Conservation (phyloP, 2,797 vertebrate species). For the Galagoides demidoff region DNA sequence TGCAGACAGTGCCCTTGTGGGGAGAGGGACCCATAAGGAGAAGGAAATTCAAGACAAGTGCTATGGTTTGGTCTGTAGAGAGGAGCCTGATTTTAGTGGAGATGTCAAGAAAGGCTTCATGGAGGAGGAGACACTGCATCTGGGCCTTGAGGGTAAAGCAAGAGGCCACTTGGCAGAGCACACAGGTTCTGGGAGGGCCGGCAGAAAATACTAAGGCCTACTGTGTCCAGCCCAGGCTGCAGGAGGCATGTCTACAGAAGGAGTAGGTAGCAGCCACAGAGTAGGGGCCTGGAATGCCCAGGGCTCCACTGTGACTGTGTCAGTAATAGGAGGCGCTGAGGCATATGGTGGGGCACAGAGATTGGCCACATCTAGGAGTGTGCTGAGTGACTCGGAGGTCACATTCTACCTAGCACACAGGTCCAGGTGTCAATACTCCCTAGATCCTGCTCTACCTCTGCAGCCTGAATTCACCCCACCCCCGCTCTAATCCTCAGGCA, state of each 20-base stretch:
- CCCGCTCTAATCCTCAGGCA: neutral
- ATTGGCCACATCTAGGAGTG: fast-evolving
- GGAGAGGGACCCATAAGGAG: neutral
- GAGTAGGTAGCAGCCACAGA: too few species aligned
- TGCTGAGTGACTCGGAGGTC: neutral
- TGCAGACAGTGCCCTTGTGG: neutral
- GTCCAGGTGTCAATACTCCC: too few species aligned
- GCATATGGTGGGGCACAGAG: neutral
- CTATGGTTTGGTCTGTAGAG: too few species aligned
- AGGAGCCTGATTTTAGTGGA: neutral
- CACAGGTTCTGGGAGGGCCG: neutral
- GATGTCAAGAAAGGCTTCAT: neutral
- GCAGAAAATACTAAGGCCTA: neutral
- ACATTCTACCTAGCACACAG: neutral
- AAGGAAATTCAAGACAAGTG: neutral
- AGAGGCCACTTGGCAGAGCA: neutral
- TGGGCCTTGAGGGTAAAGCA: neutral
- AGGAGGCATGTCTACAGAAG: neutral
- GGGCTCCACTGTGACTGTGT: neutral
- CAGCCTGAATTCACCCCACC: neutral
- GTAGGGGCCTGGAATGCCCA: neutral
- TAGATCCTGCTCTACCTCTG: too few species aligned
- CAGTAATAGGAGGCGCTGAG: neutral
- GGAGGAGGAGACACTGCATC: neutral
- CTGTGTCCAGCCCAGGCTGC: neutral